These are phyloP conservation scores for Loriculus beryllinus DNA, from an alignment of 2,797 vertebrate species.

Conservation along the genomic window DNA sequence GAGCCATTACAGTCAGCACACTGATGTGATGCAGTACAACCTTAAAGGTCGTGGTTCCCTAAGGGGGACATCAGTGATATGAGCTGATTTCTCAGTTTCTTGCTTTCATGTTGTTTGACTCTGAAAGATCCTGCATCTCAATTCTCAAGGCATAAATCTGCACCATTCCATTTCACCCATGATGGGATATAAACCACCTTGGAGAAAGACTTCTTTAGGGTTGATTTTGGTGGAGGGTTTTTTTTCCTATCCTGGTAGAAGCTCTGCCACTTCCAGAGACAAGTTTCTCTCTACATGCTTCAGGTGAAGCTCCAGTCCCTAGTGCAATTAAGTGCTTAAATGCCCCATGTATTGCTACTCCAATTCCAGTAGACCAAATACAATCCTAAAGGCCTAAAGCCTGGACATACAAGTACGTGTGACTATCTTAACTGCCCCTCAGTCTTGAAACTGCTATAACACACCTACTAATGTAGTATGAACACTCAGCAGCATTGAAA, in stretches of 20 bases:
- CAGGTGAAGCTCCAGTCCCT: neutral
- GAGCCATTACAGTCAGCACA: neutral
- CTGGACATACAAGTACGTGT: neutral
- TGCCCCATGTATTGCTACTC: neutral
- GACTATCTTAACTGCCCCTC: neutral
- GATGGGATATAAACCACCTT: neutral
- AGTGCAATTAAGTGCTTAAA: neutral
- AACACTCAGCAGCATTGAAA: neutral
- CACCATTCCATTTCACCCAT: neutral
- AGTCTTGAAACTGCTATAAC: neutral
- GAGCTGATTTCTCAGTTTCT: neutral
- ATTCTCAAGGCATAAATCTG: neutral
- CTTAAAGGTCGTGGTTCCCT: neutral
- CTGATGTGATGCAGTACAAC: neutral
- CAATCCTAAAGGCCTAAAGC: neutral
- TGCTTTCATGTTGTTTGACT: neutral
- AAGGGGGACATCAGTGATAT: neutral
- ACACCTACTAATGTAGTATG: fast-evolving
- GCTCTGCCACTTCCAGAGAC: neutral
- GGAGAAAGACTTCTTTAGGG: neutral
- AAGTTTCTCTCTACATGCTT: neutral
- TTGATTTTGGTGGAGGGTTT: neutral
- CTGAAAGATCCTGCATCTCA: neutral
- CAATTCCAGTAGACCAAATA: neutral
- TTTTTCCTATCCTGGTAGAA: neutral